Evolutionary conservation across 2,888 invertebrate genomes (phyloP).

Genomic region (Oligia fasciuncula): DNA sequence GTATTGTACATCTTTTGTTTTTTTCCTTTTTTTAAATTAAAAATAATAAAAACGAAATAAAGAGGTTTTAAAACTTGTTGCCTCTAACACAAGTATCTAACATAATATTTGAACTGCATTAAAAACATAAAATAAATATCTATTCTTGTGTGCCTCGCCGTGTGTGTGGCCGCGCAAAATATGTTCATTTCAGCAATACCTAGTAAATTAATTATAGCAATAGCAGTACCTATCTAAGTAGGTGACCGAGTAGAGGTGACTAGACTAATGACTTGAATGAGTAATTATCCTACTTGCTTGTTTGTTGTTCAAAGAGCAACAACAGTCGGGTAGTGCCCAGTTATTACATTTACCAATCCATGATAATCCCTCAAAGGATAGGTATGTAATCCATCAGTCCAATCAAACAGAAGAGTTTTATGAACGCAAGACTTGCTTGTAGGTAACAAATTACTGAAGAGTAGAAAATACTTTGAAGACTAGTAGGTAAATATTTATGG

Average conservation of each 20-base stretch:
- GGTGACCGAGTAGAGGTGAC: neutral
- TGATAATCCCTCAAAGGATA: neutral
- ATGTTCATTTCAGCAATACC: neutral
- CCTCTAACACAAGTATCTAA: too few relatives aligned
- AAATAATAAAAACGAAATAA: too few relatives aligned
- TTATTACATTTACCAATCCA: neutral
- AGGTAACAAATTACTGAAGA: neutral
- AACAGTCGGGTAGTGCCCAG: neutral
- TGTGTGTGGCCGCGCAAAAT: neutral
- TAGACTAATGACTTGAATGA: neutral
- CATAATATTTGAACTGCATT: too few relatives aligned
- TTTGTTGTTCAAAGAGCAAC: conserved; percentile 7
- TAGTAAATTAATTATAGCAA: neutral
- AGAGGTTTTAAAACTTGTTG: too few relatives aligned
- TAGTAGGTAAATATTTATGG: neutral
- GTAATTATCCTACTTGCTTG: neutral
- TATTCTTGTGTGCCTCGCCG: neutral
- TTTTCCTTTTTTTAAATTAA: too few relatives aligned
- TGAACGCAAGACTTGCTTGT: neutral
- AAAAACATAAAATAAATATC: neutral
- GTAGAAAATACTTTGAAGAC: neutral
- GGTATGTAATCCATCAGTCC: neutral
- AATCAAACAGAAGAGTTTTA: neutral
- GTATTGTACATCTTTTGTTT: too few relatives aligned
- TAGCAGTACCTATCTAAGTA: neutral